These are phyloP conservation scores for Naso thynnoides DNA, from an alignment of 2,797 vertebrate genomes.

Conservation along the genomic window DNA sequence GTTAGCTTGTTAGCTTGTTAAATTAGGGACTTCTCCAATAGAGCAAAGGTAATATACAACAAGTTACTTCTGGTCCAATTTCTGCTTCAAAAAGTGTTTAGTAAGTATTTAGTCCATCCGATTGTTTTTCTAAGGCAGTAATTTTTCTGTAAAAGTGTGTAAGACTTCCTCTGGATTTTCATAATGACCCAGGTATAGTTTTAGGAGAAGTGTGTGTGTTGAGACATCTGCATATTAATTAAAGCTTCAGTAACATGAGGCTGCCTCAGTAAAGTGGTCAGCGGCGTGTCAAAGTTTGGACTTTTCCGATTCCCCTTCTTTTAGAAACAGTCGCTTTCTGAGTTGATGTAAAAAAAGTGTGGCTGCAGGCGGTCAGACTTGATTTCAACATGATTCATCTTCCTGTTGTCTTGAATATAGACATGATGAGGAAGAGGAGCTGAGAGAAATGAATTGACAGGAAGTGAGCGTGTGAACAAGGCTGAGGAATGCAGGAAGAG, in stretches of 20 bases:
- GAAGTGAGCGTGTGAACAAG: background rate
- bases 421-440: background rate
- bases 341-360: background rate
- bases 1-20: too few relatives aligned
- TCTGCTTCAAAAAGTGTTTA: too few relatives aligned
- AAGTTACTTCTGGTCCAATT: background rate
- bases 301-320: background rate
- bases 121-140: background rate
- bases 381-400: slow-evolving; percentile 5
- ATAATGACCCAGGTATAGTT: background rate
- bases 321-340: background rate
- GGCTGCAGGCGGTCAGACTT: background rate
- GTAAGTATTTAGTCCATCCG: too few relatives aligned
- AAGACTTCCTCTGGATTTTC: background rate
- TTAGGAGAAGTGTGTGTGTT: background rate
- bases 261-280: background rate
- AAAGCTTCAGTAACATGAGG: background rate
- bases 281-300: too few relatives aligned
- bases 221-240: background rate
- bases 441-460: slow-evolving; percentile 3
- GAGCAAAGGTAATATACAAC: background rate
- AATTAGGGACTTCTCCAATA: too few relatives aligned
- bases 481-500: background rate
- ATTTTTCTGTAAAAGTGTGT: background rate
- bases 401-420: background rate